Evolutionary conservation across 2,113 vertebrate genomes (phyloP).

Genomic region (Zootoca vivipara): DNA sequence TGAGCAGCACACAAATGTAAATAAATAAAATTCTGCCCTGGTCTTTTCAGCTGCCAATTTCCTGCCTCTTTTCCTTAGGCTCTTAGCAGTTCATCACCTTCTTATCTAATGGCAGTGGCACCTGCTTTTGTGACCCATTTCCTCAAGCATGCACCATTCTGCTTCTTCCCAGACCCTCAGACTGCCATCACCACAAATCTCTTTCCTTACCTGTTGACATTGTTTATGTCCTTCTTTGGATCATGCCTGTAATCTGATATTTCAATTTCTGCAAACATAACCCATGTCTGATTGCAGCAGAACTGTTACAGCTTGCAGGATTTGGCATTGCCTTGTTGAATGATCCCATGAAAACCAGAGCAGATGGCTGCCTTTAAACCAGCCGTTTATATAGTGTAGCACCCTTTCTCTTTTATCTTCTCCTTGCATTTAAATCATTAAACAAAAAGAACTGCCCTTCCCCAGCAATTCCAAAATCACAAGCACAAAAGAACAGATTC

Average conservation of each 20-base stretch:
- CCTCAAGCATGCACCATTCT: too few relatives aligned
- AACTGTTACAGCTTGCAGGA: slow-evolving; percentile 6
- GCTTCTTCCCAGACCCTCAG: background rate
- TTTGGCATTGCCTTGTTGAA: background rate
- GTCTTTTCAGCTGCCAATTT: background rate
- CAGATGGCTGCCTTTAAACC: slow-evolving; percentile 5
- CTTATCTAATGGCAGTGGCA: background rate
- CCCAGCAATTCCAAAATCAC: background rate
- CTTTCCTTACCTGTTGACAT: background rate
- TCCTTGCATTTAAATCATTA: background rate
- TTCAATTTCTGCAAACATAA: background rate
- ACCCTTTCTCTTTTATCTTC: background rate
- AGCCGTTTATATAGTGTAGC: background rate
- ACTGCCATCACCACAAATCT: background rate
- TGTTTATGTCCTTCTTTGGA: background rate
- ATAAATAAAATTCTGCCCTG: background rate
- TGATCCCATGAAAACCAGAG: background rate
- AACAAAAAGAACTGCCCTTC: background rate
- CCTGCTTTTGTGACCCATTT: background rate
- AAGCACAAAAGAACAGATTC: slow-evolving; percentile 16
- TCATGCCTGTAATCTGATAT: background rate
- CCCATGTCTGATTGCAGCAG: background rate
- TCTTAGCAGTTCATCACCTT: background rate
- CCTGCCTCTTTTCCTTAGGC: background rate
- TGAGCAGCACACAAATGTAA: background rate